Evolutionary conservation across 2,888 invertebrate species (phyloP), one percentile per base, ranked within the genome.

Genomic region (Scaptodrosophila latifasciaeformis): DNA sequence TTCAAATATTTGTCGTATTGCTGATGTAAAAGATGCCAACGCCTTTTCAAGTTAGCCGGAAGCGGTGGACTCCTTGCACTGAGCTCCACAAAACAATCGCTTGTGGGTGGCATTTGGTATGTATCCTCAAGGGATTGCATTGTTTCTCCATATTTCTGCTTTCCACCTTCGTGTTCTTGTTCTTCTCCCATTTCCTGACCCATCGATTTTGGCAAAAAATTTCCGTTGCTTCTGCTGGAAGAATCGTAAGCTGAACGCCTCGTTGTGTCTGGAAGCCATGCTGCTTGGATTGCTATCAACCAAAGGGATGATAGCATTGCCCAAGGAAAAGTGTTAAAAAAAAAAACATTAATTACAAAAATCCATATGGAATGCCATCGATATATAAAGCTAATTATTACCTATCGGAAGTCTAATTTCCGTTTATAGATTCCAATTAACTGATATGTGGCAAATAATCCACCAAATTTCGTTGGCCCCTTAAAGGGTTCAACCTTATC

Each of bases 361-460:
- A n/a, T n/a, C n/a, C n/a, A n/a, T n/a, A n/a, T n/a, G n/a, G n/a
- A n/a, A n/a, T n/a, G n/a, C n/a, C n/a, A n/a, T n/a, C n/a, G n/a
- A n/a, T n/a, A n/a, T n/a, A n/a, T n/a, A n/a, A n/a, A n/a, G n/a
- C n/a, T n/a, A n/a, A n/a, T n/a, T n/a, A n/a, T n/a, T n/a, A n/a
- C 9, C 6, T 27, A 56, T 44, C 49, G 51, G 61, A 62, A 44
- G 58, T 64, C 44, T 49, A 78, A 75, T 81, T 76, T 81, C 69
- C 81, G 68, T 34, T 67, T n/a, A n/a, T n/a, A n/a, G 35, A 18
- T 5, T 50, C 17, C 40, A 52, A 53, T 63, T 56, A 68, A 55
- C 45, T 46, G 49, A 49, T n/a, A n/a, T n/a, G n/a, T n/a, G n/a
- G n/a, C n/a, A n/a, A n/a, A n/a, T n/a, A n/a, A n/a, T n/a, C n/a